These are phyloP conservation scores for Eristalinus aeneus DNA, from an alignment of 2,888 invertebrate species.

Conservation along the genomic window DNA sequence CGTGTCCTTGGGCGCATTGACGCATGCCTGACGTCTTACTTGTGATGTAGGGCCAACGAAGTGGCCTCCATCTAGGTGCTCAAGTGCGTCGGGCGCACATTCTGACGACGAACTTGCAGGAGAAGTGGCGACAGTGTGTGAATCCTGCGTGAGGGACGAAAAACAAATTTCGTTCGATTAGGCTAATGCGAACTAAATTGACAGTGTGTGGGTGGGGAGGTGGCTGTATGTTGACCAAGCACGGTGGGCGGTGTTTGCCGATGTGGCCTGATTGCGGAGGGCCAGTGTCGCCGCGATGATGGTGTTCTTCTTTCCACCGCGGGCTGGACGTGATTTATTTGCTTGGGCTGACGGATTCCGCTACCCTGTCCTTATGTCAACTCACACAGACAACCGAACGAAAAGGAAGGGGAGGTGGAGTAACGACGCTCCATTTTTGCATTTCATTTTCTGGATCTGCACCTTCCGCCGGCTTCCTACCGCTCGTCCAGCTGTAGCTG, in stretches of 20 bases:
- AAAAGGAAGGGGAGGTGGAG: no score
- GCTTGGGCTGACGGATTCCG: conserved; percentile 46
- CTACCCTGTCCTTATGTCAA: conserved; percentile 41
- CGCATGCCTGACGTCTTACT: no score
- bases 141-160: conserved; percentile 14
- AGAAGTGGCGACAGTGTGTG: conserved; percentile 4
- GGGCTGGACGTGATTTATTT: conserved; percentile 49
- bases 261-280: not conserved
- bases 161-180: conserved; percentile 60
- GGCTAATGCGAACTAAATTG: conserved; percentile 59
- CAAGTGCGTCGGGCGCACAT: no score
- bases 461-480: not conserved
- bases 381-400: no score
- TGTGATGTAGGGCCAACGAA: no score
- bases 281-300: conserved; percentile 14
- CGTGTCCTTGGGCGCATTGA: conserved; percentile 31
- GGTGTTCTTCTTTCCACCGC: conserved; percentile 26
- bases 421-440: no score
- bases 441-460: no score
- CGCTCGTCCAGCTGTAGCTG: conserved; percentile 17
- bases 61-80: no score
- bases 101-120: no score
- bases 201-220: conserved; percentile 4
- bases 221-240: not conserved
- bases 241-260: not conserved